phyloP scores from a whole-genome alignment of 2,113 vertebrate species.

The Corydoras sp. region DNA sequence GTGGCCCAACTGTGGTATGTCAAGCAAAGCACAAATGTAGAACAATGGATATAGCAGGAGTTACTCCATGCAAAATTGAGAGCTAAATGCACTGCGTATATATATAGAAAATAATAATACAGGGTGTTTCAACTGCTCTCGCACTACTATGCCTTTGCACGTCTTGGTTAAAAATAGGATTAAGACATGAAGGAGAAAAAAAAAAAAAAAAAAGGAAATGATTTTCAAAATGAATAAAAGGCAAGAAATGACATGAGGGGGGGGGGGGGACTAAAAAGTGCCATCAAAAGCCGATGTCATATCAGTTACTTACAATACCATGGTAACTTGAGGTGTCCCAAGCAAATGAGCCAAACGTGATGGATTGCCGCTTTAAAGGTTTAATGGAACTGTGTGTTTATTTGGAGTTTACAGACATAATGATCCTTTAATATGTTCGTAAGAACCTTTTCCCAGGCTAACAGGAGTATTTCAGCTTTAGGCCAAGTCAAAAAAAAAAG shows the following conservation, averaged over 20 bases:
- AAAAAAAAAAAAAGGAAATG: neutral
- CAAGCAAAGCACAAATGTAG: neutral
- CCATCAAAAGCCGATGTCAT: neutral
- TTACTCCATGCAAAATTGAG: neutral
- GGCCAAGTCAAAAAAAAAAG: too few species aligned
- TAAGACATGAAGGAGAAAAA: neutral
- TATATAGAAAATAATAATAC: neutral
- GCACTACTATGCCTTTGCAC: neutral
- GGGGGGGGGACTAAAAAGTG: neutral
- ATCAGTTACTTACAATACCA: conserved; percentile 10
- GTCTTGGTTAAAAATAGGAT: too few species aligned
- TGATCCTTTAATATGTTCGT: conserved; percentile 2
- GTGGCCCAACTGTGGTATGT: neutral
- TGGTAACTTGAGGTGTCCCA: neutral
- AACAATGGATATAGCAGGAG: neutral
- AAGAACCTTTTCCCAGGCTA: neutral
- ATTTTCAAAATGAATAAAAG: neutral
- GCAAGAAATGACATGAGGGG: neutral
- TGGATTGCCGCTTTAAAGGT: neutral
- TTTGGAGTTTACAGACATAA: conserved; percentile 1
- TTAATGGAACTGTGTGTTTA: neutral
- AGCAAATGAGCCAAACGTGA: conserved; percentile 5
- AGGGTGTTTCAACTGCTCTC: neutral
- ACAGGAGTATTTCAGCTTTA: neutral
- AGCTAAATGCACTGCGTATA: neutral